Conservation (phyloP, 1,140 invertebrate genomes). For the Berghia stephanieae region DNA sequence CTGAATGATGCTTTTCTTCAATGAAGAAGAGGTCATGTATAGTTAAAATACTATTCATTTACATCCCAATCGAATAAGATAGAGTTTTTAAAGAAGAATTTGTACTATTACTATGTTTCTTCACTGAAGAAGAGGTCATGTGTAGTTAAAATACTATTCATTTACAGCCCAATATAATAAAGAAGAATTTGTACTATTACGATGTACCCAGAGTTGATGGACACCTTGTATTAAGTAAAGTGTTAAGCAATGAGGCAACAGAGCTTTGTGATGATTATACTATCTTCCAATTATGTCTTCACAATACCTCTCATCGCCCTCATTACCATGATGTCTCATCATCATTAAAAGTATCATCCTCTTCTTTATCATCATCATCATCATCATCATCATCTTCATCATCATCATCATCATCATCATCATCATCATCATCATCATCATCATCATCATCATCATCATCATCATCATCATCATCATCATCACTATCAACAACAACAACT, state of each 20-base stretch:
- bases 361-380: neutral
- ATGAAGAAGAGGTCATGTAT: too few species aligned
- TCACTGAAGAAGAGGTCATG: neutral
- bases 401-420: neutral
- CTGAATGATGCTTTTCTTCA: too few species aligned
- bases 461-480: neutral
- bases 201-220: neutral
- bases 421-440: neutral
- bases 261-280: neutral
- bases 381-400: neutral
- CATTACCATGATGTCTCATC: neutral
- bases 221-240: too few species aligned
- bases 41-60: too few species aligned
- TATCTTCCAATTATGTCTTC: neutral
- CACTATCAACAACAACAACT: too few species aligned
- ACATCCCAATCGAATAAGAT: too few species aligned
- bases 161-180: neutral
- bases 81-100: too few species aligned
- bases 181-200: neutral
- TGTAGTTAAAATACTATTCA: neutral
- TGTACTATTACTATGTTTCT: neutral
- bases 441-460: neutral
- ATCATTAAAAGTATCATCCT: neutral
- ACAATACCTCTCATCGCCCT: neutral
- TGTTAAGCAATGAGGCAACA: too few species aligned